phyloP scores from a whole-genome alignment of 1,140 invertebrate genomes.

The Calephelis virginiensis region DNA sequence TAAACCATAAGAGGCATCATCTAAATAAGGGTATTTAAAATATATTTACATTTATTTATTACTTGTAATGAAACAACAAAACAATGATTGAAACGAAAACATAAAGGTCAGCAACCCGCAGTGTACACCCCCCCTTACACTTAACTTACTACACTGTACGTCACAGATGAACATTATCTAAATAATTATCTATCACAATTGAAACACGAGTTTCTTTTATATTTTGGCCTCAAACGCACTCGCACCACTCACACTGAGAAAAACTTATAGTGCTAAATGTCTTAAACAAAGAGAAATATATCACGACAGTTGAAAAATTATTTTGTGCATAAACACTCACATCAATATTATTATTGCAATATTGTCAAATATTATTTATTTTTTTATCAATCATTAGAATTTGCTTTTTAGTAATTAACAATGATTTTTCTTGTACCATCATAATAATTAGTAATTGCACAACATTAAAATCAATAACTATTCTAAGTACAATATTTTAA shows the following conservation, averaged over 20 bases:
- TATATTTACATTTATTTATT: no score
- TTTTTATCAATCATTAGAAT: not conserved
- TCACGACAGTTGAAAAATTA: not conserved
- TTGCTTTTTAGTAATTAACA: not conserved
- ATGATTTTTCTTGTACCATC: conserved; percentile 9
- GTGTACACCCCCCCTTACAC: not conserved
- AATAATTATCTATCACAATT: conserved; percentile 5
- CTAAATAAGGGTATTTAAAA: no score
- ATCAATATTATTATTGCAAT: conserved; percentile 10
- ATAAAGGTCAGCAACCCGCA: not conserved
- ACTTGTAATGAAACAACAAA: no score
- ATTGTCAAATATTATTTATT: not conserved
- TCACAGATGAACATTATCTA: not conserved
- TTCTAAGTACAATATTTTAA: conserved; percentile 5
- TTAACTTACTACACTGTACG: not conserved
- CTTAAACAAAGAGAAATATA: not conserved
- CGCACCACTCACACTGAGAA: not conserved
- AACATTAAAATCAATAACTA: conserved; percentile 9
- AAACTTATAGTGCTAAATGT: conserved; percentile 4
- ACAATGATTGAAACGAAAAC: not conserved
- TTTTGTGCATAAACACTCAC: conserved; percentile 6
- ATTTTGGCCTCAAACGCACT: conserved; percentile 9
- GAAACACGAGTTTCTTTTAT: conserved; percentile 6
- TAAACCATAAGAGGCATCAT: no score
- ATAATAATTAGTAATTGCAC: conserved; percentile 15